Evolutionary conservation across 1,140 invertebrate genomes (phyloP), one percentile per base, ranked within the genome.

Genomic region (Schmidtea mediterranea): DNA sequence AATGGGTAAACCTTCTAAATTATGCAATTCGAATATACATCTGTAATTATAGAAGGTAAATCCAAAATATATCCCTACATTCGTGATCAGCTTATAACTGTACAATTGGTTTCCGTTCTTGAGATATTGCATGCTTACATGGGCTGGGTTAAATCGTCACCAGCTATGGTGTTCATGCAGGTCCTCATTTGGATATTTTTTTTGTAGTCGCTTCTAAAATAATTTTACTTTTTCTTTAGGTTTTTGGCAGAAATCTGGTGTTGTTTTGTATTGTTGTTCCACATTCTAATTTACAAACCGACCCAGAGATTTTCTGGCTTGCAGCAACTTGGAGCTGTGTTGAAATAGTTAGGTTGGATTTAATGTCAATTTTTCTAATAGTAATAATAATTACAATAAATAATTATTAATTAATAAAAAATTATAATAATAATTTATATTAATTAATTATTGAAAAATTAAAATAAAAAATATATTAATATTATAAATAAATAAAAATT

Each of bases 261-360:
- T 61, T 90, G 21, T 83, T 87, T 62, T 66, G 69, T 1, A 75
- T 87, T 72, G 76, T 89, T 18, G 75, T 80, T 53, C 69, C 75
- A n/a, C 83, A 92, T 59, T 73, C 76, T 0, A 68, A 80, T 48
- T 78, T 90, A 71, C 81, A 87, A 61, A 70, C 69, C 1, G 80
- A 82, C 54, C 79, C 81, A 0, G 76, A 79, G 1, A 72, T 86
- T 1, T 87, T 81, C 64, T 83, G 80, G 56, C 63, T 90, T 8
- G 81, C 87, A 58, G 55, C 78, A 5, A 67, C 79, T 3, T 92
- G 82, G 79, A 73, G 75, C 23, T 53, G 70, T 0, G 72, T 82
- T 23, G 83, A 90, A 69, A 56, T 86, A 16, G 68, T 84, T 37
- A 74, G 78, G 78, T 32, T 32, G 10, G 26, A n/a, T n/a, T n/a